These are phyloP conservation scores for Anas platyrhynchos DNA, from an alignment of 2,113 vertebrate species.

Conservation along the genomic window DNA sequence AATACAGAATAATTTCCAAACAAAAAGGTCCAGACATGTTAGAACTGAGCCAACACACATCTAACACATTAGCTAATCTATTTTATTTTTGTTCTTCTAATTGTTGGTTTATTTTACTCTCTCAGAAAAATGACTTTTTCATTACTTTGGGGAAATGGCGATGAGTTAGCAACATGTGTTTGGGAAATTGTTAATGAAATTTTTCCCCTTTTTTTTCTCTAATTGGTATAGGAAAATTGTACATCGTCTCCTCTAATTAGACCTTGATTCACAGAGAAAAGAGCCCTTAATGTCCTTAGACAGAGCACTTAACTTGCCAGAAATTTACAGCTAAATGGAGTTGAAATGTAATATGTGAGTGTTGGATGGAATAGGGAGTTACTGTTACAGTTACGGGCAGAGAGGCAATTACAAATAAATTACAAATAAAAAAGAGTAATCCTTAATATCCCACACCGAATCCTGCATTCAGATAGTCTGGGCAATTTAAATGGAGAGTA, in stretches of 20 bases:
- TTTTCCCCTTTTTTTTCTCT: constrained; percentile 75
- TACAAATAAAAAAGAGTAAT: constrained; percentile 36
- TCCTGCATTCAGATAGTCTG: not conserved
- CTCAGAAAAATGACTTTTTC: constrained; percentile 68
- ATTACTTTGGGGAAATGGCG: constrained; percentile 46
- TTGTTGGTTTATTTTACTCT: constrained; percentile 67
- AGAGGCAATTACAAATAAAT: constrained; percentile 66
- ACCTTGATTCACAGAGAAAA: constrained; percentile 78
- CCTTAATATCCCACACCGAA: constrained; percentile 44
- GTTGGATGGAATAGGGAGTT: constrained; percentile 73
- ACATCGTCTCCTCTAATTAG: constrained; percentile 74
- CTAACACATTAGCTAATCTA: constrained; percentile 64
- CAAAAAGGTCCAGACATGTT: constrained; percentile 63
- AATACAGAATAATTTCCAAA: constrained; percentile 68
- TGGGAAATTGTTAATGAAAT: constrained; percentile 68
- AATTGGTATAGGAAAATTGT: constrained; percentile 73
- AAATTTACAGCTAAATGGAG: constrained; percentile 87
- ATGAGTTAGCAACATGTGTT: constrained; percentile 57
- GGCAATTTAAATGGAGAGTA: not conserved
- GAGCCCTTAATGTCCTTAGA: constrained; percentile 76
- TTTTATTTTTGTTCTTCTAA: constrained; percentile 73
- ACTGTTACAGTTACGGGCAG: constrained; percentile 68
- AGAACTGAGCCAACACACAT: constrained; percentile 62
- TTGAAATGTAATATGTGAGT: constrained; percentile 77
- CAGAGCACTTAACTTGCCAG: constrained; percentile 77